Conservation (phyloP, 2,113 vertebrate genomes). For the Zingel zingel region DNA sequence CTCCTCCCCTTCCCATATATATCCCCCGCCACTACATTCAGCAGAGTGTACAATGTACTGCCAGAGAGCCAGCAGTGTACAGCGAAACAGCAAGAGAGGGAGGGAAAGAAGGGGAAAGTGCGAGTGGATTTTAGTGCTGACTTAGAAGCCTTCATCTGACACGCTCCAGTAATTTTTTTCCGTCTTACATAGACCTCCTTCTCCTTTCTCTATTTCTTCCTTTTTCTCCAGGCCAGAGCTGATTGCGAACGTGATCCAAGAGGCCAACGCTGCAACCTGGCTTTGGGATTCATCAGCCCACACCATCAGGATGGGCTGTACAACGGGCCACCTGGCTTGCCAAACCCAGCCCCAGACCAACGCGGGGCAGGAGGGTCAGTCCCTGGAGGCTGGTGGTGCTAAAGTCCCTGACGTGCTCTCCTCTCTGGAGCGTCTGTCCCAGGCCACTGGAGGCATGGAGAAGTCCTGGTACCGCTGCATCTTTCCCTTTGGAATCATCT, state of each 20-base stretch:
- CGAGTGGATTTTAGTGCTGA: constrained; percentile 75
- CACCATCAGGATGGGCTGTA: constrained; percentile 87
- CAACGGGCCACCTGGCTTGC: constrained; percentile 88
- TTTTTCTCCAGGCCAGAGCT: constrained; percentile 55
- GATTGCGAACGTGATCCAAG: constrained; percentile 36
- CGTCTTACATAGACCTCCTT: constrained; percentile 32
- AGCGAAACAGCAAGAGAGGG: constrained; percentile 62
- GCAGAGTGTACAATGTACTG: constrained; percentile 82
- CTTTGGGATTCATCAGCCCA: constrained; percentile 32
- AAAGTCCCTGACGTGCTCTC: constrained; percentile 87
- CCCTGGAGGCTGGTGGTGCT: constrained; percentile 71
- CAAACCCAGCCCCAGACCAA: constrained; percentile 79
- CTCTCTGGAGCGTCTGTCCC: constrained; percentile 88
- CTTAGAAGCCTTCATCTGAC: constrained; percentile 55
- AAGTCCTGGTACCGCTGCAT: constrained; percentile 95
- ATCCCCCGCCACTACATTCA: constrained; percentile 60
- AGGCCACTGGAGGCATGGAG: constrained; percentile 91
- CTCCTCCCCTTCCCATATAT: constrained; percentile 65
- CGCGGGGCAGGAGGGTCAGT: constrained; percentile 74
- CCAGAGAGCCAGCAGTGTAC: constrained; percentile 66
- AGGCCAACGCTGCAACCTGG: constrained; percentile 34
- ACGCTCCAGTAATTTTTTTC: constrained; percentile 40
- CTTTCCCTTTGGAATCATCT: constrained; percentile 93
- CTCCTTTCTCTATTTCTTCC: constrained; percentile 40
- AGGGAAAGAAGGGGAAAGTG: constrained; percentile 69